Evolutionary conservation across 2,113 vertebrate genomes (phyloP), one percentile per base, ranked within the genome.

Genomic region (Phylloscopus trochilus): DNA sequence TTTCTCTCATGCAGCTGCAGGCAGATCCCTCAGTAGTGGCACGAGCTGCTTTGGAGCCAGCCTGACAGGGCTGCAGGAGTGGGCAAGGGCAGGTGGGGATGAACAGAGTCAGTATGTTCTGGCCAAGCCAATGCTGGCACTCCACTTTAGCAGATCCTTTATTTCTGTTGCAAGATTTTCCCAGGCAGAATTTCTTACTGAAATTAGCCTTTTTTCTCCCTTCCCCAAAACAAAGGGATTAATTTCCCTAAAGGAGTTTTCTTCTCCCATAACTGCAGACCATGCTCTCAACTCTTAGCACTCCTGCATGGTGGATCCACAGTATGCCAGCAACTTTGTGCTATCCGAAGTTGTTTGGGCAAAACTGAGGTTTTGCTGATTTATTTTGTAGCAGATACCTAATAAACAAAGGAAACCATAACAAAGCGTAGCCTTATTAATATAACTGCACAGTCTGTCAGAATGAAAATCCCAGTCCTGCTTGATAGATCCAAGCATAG

Each of bases 371-470:
- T 82, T 83, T 89, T 70, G 35, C 35, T 24, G 39, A 55, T 86
- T 75, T 70, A 44, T 92, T 92, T 94, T 95, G 27, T 88, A 90
- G 68, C 67, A 85, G 85, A 83, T 74, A 60, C 72, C 75, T 80
- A 77, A 83, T 82, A 89, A 95, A 91, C 81, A 92, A 91, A 91
- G 53, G 47, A 81, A 92, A 46, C 35, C 35, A 3, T 92, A 89
- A 86, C 64, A 87, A 95, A 94, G 76, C 2, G 0, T 23, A 49
- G 64, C 64, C 89, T 90, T 96, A 90, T 86, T 93, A 90, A 81
- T 67, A 83, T 67, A 83, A 77, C 86, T 80, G 60, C 68, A 39
- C 33, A 67, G 83, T n/a, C 43, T 70, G 72, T 88, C 88, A 90
- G 73, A 93, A 81, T 55, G 69, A 95, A 88, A 89, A 74, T 86